Conservation (phyloP, 2,113 vertebrate species). For the Sceloporus tristichus region DNA sequence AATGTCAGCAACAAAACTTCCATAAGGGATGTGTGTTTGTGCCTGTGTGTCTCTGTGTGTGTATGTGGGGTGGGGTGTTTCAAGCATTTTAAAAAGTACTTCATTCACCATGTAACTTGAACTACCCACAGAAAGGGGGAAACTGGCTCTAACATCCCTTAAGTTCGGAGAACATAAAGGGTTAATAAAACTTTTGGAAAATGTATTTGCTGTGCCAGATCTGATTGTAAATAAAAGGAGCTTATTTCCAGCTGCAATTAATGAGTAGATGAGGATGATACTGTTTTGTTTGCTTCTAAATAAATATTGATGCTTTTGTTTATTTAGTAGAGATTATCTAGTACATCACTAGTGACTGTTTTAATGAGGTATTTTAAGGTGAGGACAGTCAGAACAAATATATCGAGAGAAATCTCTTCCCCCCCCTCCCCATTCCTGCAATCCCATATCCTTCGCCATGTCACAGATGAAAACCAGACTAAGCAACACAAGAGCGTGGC, state of each 20-base stretch:
- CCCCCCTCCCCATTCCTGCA: no score
- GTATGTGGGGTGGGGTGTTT: not conserved
- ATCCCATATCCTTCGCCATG: no score
- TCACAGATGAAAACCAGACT: no score
- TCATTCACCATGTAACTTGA: not conserved
- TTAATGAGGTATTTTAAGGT: slow-evolving; percentile 27
- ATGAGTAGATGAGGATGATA: slow-evolving; percentile 28
- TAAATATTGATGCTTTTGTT: slow-evolving; percentile 38
- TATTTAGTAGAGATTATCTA: slow-evolving; percentile 29
- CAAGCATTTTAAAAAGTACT: not conserved
- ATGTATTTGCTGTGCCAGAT: slow-evolving; percentile 9
- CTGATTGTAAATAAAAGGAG: slow-evolving; percentile 24
- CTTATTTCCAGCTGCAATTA: slow-evolving; percentile 28
- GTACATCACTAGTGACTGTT: slow-evolving; percentile 23
- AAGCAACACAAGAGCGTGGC: no score
- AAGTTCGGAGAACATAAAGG: not conserved
- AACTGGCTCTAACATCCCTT: not conserved
- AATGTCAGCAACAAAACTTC: not conserved
- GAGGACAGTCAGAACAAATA: not conserved
- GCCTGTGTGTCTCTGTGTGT: not conserved
- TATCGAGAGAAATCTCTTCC: not conserved
- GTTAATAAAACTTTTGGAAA: slow-evolving; percentile 28
- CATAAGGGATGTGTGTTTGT: not conserved
- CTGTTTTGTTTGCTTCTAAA: slow-evolving; percentile 37
- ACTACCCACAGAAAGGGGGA: not conserved